Conservation (phyloP, 1,140 invertebrate species). For the Scaptomyza montana region DNA sequence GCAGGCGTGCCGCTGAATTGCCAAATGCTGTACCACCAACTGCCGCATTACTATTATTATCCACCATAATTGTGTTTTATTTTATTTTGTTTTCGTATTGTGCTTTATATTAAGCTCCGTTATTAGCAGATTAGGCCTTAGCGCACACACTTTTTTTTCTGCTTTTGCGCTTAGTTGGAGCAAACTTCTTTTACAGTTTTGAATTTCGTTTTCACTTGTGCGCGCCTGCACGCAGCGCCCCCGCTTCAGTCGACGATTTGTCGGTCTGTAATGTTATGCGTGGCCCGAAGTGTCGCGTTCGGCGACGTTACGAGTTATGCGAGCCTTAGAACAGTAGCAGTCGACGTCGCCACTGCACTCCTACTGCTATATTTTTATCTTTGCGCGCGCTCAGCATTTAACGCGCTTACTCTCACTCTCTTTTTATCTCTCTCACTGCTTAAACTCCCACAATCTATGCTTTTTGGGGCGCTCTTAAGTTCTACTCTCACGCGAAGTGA, state of each 20-base stretch:
- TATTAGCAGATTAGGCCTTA: neutral
- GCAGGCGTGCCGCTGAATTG: slow-evolving; percentile 65
- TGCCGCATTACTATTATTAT: slow-evolving; percentile 57
- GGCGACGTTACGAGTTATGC: slow-evolving; percentile 32
- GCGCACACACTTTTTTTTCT: slow-evolving; percentile 5
- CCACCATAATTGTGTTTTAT: slow-evolving; percentile 55
- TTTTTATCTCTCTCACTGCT: slow-evolving; percentile 1
- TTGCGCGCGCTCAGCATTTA: slow-evolving; percentile 46
- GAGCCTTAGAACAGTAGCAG: slow-evolving; percentile 36
- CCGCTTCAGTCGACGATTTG: slow-evolving; percentile 21
- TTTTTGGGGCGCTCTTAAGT: slow-evolving; percentile 31
- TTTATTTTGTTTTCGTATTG: neutral
- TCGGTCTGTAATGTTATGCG: slow-evolving; percentile 37
- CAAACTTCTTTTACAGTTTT: slow-evolving; percentile 49
- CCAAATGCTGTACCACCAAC: slow-evolving; percentile 16
- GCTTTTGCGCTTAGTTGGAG: slow-evolving; percentile 6
- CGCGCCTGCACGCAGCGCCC: slow-evolving; percentile 13
- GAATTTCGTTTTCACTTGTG: slow-evolving; percentile 56
- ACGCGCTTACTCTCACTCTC: slow-evolving; percentile 10
- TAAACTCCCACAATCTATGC: slow-evolving; percentile 8
- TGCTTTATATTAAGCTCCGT: slow-evolving; percentile 6
- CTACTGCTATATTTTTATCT: slow-evolving; percentile 42
- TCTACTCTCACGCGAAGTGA: slow-evolving; percentile 13
- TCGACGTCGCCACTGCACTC: slow-evolving; percentile 33
- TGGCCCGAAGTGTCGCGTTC: slow-evolving; percentile 51